Base-by-base conservation (phyloP, 2,888 invertebrate genomes). In the Tachina lurida region DNA sequence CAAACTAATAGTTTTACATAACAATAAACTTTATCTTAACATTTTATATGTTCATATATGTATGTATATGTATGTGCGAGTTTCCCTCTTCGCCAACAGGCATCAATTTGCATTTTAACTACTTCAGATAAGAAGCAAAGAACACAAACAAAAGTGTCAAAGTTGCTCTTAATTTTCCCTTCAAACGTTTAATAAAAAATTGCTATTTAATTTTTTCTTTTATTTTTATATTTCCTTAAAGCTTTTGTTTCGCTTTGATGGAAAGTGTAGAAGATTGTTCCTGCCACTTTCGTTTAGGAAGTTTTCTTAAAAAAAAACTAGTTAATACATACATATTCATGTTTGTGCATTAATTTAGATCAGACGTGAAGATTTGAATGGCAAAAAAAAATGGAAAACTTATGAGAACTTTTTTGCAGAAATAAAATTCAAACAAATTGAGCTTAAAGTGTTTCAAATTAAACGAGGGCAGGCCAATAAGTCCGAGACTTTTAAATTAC, bases 291-390 rank as follows among this genome's bases (percentile, higher is more conserved):
- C 12, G 5, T 49, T 49, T 17, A 4, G 13, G 12, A 7, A 17
- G 39, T 68, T 70, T n/a, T 39, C 5, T 31, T 15, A 31, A 15
- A 56, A 52, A 73, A n/a, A 15, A 3, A 31, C n/a, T 13, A 70
- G 13, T 10, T 19, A 39, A 47, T 31, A 31, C 2, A 31, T 31
- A 19, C 2, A 31, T 31, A 19, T 4, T 73, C 73, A 63, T 81
- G 84, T 78, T 73, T 77, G 81, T 77, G 84, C 84, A 85, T 85
- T 81, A 85, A 85, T 82, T 77, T 73, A 82, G 84, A 85, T 85
- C 68, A 81, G 74, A 85, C 84, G 84, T 85, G 84, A 56, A 63
- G 84, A 85, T 85, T 85, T 77, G 49, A 43, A 78, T 85, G 73
- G 63, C 80, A 81, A 84, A 62, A 84, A 63, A 68, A 81, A 84